Conservation (phyloP, 2,797 vertebrate species). For the Hoplostethus mediterraneus region DNA sequence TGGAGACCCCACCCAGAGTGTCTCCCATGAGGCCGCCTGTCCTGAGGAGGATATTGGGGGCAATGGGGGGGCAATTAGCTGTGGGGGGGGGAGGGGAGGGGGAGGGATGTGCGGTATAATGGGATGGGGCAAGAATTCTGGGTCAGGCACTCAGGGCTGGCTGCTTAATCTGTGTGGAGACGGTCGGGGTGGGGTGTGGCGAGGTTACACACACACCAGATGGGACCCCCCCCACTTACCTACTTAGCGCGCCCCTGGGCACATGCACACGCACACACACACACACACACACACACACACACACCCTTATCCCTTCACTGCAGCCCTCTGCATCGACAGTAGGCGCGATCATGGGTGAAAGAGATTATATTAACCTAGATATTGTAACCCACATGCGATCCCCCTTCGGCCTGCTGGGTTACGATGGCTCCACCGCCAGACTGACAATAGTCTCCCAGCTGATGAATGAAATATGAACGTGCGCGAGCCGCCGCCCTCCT, state of each 20-base stretch:
- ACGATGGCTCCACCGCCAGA: constrained; percentile 38
- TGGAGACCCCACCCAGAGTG: constrained; percentile 77
- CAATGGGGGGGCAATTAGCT: constrained; percentile 4
- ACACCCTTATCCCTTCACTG: constrained; percentile 50
- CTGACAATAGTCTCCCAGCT: constrained; percentile 59
- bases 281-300: constrained; percentile 26
- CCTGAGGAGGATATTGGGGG: constrained; percentile 58
- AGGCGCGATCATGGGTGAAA: constrained; percentile 70
- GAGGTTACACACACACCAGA: constrained; percentile 56
- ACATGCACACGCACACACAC: constrained; percentile 18
- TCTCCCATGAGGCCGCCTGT: constrained; percentile 69
- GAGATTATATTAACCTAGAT: constrained; percentile 80
- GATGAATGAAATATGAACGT: constrained; percentile 77
- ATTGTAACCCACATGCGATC: constrained; percentile 47
- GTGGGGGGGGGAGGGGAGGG: constrained; percentile 6
- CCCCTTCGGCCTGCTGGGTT: constrained; percentile 50
- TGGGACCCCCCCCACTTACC: constrained; percentile 49
- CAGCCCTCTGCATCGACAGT: constrained; percentile 60
- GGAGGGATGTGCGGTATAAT: constrained; percentile 2
- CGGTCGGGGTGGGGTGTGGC: constrained; percentile 48
- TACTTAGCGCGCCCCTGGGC: constrained; percentile 59
- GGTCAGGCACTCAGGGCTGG: constrained; percentile 62
- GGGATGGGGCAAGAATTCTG: constrained; percentile 59
- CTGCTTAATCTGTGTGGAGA: constrained; percentile 64
- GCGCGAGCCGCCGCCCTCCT: constrained; percentile 47